Percentiles rank a stretch among this genome's conserved stretches.
These are phyloP conservation scores for Stegodyphus mimosarum DNA, from an alignment of 1,140 invertebrate species.

Conservation along the genomic window DNA sequence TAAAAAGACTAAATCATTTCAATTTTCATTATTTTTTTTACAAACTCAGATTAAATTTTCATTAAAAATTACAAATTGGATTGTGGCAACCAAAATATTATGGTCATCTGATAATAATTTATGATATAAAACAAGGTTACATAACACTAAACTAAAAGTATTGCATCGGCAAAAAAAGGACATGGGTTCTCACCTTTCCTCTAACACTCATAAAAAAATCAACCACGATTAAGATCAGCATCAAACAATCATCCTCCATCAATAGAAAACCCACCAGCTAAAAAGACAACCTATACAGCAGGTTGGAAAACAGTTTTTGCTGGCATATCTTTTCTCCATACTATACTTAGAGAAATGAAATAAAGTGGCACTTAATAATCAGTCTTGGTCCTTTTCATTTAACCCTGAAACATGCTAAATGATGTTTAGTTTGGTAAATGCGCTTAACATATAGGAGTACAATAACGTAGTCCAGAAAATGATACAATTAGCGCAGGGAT, in stretches of 20 bases:
- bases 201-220: conserved; percentile 35
- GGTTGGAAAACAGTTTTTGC: not conserved
- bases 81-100: conserved; percentile 11
- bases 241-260: conserved; percentile 4
- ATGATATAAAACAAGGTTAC: conserved; percentile 42
- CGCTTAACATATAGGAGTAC: conserved; percentile 10
- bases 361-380: conserved; percentile 55
- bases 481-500: conserved; percentile 18
- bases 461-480: conserved; percentile 9
- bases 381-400: conserved; percentile 52
- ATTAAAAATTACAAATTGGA: not conserved
- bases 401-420: conserved; percentile 45
- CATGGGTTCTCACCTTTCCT: conserved; percentile 28
- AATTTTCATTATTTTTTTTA: not conserved
- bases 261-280: conserved; percentile 9
- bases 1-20: not conserved
- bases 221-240: conserved; percentile 14
- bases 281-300: not conserved
- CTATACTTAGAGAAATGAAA: conserved; percentile 32
- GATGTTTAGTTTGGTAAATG: conserved; percentile 35
- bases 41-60: conserved; percentile 33
- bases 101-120: conserved; percentile 55
- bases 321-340: conserved; percentile 22
- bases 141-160: conserved; percentile 58
- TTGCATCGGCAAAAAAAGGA: conserved; percentile 51